Percentiles rank a stretch among this genome's conserved stretches.
phyloP scores from a whole-genome alignment of 2,113 vertebrate species.

The Edolisoma coerulescens region DNA sequence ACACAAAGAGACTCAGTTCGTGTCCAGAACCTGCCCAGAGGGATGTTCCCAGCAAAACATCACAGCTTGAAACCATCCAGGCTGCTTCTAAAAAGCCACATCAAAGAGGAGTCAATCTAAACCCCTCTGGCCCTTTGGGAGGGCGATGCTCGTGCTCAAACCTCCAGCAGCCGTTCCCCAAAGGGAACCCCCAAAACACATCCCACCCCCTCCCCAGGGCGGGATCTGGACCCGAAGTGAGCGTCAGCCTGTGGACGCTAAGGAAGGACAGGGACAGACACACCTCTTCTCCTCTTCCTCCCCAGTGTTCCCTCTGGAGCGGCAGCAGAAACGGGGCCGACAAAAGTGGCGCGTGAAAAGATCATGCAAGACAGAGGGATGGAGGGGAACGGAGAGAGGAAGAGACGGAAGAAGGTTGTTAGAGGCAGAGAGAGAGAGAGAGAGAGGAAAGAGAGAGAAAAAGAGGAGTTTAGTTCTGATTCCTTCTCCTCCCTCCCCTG shows the following conservation, averaged over 20 bases:
- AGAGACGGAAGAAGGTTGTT: slow-evolving; percentile 27
- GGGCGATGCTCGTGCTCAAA: fast-evolving
- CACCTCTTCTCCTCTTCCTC: slow-evolving; percentile 93
- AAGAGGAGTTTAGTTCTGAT: slow-evolving; percentile 47
- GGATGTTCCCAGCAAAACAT: fast-evolving
- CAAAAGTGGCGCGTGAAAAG: slow-evolving; percentile 80
- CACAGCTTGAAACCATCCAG: not conserved
- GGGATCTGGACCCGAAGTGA: not conserved
- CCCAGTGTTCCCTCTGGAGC: slow-evolving; percentile 88
- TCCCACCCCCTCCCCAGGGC: not conserved
- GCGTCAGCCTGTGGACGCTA: not conserved
- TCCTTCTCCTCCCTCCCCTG: not conserved
- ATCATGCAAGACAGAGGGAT: slow-evolving; percentile 74
- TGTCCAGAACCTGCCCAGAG: slow-evolving; percentile 13
- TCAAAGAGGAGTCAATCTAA: not conserved
- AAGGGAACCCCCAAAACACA: not conserved
- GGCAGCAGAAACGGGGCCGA: slow-evolving; percentile 88
- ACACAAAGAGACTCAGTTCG: not conserved
- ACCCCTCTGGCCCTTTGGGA: not conserved
- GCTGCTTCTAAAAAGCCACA: not conserved
- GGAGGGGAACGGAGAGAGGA: slow-evolving; percentile 57
- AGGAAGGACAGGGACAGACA: slow-evolving; percentile 70
- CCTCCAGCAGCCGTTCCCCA: fast-evolving
- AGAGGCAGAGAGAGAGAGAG: slow-evolving; percentile 29
- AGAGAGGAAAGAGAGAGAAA: slow-evolving; percentile 24